phyloP scores from a whole-genome alignment of 2,113 vertebrate species.

The Hassar affinis region DNA sequence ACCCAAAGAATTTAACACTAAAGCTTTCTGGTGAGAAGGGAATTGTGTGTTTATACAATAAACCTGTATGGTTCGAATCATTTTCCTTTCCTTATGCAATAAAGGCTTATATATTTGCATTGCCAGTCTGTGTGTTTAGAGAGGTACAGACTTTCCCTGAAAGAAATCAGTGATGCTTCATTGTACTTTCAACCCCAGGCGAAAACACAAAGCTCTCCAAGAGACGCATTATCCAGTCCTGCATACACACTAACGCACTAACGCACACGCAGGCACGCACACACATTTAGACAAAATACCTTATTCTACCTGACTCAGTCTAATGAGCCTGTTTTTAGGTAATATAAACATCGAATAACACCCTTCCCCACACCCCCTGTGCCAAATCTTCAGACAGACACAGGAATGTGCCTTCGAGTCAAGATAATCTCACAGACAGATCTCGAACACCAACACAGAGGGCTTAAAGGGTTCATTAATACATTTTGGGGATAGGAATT shows the following conservation, averaged over 20 bases:
- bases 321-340: neutral
- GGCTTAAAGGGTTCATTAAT: neutral
- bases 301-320: neutral
- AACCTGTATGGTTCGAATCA: neutral
- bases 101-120: neutral
- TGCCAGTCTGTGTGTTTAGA: neutral
- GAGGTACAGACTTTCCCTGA: neutral
- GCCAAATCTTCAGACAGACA: neutral
- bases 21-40: neutral
- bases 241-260: neutral
- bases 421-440: slow-evolving; percentile 9
- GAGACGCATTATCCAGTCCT: neutral
- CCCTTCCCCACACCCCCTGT: too few species aligned
- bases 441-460: neutral
- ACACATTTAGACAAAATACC: neutral
- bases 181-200: neutral
- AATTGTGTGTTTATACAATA: neutral
- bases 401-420: neutral
- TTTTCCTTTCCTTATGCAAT: neutral
- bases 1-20: too few species aligned
- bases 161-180: slow-evolving; percentile 21
- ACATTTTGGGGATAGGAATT: neutral
- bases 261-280: neutral
- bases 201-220: slow-evolving; percentile 4
- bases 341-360: neutral